Conservation (phyloP, 1,140 invertebrate species). For the Augochlora pura region DNA sequence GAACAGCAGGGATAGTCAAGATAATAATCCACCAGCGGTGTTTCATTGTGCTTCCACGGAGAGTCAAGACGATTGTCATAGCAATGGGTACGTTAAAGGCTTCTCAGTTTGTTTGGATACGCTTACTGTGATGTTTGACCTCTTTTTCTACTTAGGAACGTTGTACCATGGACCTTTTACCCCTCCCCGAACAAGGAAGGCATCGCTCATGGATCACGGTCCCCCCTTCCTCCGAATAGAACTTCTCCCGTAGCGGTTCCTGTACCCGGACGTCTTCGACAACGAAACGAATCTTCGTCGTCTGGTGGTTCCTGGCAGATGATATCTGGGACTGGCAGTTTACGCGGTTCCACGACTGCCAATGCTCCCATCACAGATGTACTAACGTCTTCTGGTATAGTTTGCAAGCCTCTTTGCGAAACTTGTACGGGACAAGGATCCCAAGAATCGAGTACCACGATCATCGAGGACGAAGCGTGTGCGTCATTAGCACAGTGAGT, state of each 20-base stretch:
- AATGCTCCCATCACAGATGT: constrained; percentile 77
- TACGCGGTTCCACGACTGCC: constrained; percentile 81
- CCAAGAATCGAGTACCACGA: constrained; percentile 76
- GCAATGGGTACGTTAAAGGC: constrained; percentile 71
- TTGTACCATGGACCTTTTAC: constrained; percentile 69
- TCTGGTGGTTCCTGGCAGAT: constrained; percentile 85
- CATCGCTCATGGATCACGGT: constrained; percentile 67
- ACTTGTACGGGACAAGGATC: constrained; percentile 71
- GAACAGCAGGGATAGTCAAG: constrained; percentile 80
- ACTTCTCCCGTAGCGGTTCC: constrained; percentile 84
- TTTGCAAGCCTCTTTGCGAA: constrained; percentile 72
- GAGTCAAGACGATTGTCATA: constrained; percentile 76
- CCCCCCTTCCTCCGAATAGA: constrained; percentile 74
- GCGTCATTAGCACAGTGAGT: constrained; percentile 68
- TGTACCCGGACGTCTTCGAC: constrained; percentile 80
- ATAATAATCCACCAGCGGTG: constrained; percentile 75
- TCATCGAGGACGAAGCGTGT: constrained; percentile 76
- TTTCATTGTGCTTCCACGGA: constrained; percentile 75
- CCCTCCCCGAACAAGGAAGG: constrained; percentile 71
- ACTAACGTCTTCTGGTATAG: constrained; percentile 61
- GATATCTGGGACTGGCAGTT: constrained; percentile 85
- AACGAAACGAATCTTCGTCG: constrained; percentile 82
- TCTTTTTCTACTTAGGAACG: constrained; percentile 58
- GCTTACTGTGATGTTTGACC: background rate
- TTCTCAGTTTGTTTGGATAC: background rate